Percentiles rank a stretch among this genome's conserved stretches.
These are phyloP conservation scores for Pterocles orientalis DNA, from an alignment of 2,113 vertebrate genomes.

Conservation along the genomic window DNA sequence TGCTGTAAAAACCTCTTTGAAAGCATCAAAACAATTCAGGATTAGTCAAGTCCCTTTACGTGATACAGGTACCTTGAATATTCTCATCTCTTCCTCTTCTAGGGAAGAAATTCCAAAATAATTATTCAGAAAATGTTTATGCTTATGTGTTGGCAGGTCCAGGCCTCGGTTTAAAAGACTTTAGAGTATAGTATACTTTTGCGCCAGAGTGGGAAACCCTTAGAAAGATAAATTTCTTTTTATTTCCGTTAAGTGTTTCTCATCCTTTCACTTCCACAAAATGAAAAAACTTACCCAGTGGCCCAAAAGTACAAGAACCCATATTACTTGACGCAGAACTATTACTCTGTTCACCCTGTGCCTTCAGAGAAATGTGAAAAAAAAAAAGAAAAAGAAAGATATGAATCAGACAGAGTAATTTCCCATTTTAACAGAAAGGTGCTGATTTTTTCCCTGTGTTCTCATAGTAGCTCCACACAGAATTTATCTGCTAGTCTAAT, in stretches of 20 bases:
- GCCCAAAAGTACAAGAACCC: constrained; percentile 88
- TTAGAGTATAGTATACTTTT: not conserved
- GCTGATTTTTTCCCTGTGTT: not conserved
- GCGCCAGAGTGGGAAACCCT: not conserved
- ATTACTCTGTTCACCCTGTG: constrained; percentile 88
- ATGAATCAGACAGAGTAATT: not conserved
- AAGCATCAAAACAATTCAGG: not conserved
- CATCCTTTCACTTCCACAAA: not conserved
- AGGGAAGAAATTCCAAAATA: not conserved
- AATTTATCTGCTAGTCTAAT: not conserved
- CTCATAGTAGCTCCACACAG: too few relatives aligned
- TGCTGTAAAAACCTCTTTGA: not conserved
- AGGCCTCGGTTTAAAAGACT: not conserved
- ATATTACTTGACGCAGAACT: constrained; percentile 86
- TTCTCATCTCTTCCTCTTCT: not conserved
- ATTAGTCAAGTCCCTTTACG: not conserved
- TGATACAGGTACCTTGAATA: not conserved
- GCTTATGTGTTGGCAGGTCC: not conserved
- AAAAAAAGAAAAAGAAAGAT: not conserved
- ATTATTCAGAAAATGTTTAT: not conserved
- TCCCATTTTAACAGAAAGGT: not conserved
- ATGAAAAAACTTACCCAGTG: constrained; percentile 81
- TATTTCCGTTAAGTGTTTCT: not conserved
- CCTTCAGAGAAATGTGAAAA: constrained; percentile 71
- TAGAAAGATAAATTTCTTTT: not conserved